phyloP scores from a whole-genome alignment of 2,888 invertebrate species.

The Operophtera brumata region DNA sequence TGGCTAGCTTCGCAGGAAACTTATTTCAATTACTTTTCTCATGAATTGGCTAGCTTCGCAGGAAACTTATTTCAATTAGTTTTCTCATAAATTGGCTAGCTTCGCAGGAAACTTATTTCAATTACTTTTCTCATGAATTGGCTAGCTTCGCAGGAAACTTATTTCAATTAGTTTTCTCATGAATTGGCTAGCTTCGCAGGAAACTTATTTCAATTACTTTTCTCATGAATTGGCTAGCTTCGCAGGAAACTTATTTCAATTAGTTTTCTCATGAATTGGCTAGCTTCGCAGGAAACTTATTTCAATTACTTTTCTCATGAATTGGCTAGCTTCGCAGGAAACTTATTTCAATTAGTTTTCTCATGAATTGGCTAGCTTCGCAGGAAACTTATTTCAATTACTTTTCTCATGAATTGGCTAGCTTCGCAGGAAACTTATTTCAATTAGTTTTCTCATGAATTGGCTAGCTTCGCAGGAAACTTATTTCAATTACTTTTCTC shows the following conservation, averaged over 20 bases:
- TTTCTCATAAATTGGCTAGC: constrained; percentile 4
- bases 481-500: constrained; percentile 13
- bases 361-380: constrained; percentile 1
- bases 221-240: constrained; percentile 2
- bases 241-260: constrained; percentile 23
- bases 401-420: constrained; percentile 5
- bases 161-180: constrained; percentile 16
- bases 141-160: constrained; percentile 17
- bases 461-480: constrained; percentile 16
- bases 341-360: constrained; percentile 21
- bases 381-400: constrained; percentile 25
- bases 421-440: constrained; percentile 20
- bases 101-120: constrained; percentile 22
- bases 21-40: constrained; percentile 18
- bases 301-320: constrained; percentile 14
- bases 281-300: constrained; percentile 18
- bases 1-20: constrained; percentile 16
- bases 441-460: constrained; percentile 10
- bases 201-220: constrained; percentile 23
- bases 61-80: constrained; percentile 24
- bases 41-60: constrained; percentile 4
- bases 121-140: constrained; percentile 6
- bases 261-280: constrained; percentile 5
- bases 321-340: constrained; percentile 13
- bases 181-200: constrained; percentile 8